Percentiles rank a stretch among this genome's conserved stretches.
These are phyloP conservation scores for Hemitrygon akajei DNA, from an alignment of 2,797 vertebrate genomes.

Conservation along the genomic window DNA sequence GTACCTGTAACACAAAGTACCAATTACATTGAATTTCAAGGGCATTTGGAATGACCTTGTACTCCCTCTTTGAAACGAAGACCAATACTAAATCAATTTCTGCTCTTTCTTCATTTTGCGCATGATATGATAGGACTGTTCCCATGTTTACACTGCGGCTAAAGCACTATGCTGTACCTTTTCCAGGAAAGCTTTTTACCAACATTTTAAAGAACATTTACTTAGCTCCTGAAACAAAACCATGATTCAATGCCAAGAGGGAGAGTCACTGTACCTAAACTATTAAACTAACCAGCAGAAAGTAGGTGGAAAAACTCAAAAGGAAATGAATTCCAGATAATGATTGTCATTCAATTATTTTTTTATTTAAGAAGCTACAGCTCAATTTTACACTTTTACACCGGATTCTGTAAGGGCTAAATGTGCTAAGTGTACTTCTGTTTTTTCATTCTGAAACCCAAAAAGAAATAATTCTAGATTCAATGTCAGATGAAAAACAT, in stretches of 20 bases:
- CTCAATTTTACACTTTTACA: not conserved
- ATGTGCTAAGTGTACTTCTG: not conserved
- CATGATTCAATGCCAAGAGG: not conserved
- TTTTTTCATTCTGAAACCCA: not conserved
- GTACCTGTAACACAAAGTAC: not conserved
- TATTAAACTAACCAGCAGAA: not conserved
- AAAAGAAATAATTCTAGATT: not conserved
- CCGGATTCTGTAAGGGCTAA: not conserved
- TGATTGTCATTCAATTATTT: not conserved
- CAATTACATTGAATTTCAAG: not conserved
- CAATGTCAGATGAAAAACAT: not conserved
- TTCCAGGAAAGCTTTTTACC: not conserved
- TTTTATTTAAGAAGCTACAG: not conserved
- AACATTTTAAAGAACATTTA: not conserved
- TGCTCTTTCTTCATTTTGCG: not conserved
- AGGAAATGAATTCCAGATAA: not conserved
- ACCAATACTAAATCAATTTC: constrained; percentile 16
- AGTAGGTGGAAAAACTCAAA: not conserved
- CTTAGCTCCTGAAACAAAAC: not conserved
- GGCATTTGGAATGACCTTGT: not conserved
- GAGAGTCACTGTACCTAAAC: not conserved
- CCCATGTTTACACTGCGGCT: not conserved
- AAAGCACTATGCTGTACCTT: not conserved
- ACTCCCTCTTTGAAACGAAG: not conserved
- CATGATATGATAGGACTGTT: not conserved